These are phyloP conservation scores for Megalops cyprinoides DNA, from an alignment of 2,797 vertebrate species.

Conservation along the genomic window DNA sequence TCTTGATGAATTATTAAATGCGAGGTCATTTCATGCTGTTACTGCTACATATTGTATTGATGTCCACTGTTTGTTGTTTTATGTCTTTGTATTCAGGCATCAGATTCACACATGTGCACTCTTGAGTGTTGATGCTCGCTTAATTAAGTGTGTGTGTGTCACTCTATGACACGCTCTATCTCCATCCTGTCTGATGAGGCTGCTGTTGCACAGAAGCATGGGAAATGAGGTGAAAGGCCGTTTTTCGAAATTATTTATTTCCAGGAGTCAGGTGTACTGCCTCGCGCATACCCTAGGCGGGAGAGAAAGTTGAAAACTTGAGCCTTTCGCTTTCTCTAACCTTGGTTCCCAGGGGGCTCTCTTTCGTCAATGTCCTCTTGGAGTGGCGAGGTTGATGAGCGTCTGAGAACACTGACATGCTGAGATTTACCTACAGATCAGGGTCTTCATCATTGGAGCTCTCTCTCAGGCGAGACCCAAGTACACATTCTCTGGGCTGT, in stretches of 20 bases:
- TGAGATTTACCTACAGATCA: background rate
- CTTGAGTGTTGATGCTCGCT: background rate
- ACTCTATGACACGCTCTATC: no score
- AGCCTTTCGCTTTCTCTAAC: background rate
- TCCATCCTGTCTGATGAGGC: background rate
- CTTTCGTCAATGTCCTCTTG: background rate
- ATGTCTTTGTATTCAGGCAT: background rate
- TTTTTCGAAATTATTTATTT: background rate
- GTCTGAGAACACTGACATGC: background rate
- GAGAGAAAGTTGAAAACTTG: background rate
- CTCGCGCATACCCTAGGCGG: background rate
- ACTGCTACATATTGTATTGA: no score
- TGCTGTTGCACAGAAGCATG: background rate
- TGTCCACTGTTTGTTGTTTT: background rate
- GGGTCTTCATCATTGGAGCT: background rate
- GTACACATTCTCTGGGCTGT: background rate
- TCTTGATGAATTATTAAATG: no score
- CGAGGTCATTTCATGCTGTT: no score
- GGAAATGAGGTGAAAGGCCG: background rate
- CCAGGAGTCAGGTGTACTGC: background rate
- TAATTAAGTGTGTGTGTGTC: background rate
- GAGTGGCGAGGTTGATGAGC: background rate
- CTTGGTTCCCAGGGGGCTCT: background rate
- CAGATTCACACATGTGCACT: background rate
- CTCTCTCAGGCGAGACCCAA: conserved; percentile 11